These are phyloP conservation scores for Phrynosoma blainvillii DNA, from an alignment of 2,113 vertebrate genomes.

Conservation along the genomic window DNA sequence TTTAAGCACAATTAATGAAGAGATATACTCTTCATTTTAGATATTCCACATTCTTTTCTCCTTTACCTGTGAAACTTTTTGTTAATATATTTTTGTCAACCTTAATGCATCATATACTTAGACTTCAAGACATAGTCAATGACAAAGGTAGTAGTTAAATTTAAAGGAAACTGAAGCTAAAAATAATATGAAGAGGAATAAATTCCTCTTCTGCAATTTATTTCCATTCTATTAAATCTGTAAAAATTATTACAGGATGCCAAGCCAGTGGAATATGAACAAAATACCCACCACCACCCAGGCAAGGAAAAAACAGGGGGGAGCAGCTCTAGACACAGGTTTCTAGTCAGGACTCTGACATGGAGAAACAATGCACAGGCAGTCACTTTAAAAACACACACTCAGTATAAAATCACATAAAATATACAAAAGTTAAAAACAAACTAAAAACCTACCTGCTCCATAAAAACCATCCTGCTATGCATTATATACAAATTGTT, in stretches of 20 bases:
- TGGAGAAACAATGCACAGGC: too few relatives aligned
- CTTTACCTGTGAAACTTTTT: not conserved
- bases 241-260: not conserved
- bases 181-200: not conserved
- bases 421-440: too few relatives aligned
- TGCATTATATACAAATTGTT: too few relatives aligned
- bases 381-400: too few relatives aligned
- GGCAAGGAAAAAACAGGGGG: too few relatives aligned
- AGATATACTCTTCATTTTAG: not conserved
- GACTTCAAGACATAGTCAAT: not conserved
- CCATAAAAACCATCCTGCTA: too few relatives aligned
- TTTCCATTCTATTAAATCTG: not conserved
- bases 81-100: not conserved
- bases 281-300: not conserved
- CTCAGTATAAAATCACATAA: too few relatives aligned
- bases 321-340: not conserved
- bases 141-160: not conserved
- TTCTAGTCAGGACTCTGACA: not conserved
- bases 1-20: not conserved
- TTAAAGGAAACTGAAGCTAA: not conserved
- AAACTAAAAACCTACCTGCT: too few relatives aligned
- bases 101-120: not conserved
- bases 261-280: not conserved
- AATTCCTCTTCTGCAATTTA: not conserved
- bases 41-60: not conserved